Evolutionary conservation across 2,888 invertebrate species (phyloP), one percentile per base, ranked within the genome.

Genomic region (Emmelina monodactyla): DNA sequence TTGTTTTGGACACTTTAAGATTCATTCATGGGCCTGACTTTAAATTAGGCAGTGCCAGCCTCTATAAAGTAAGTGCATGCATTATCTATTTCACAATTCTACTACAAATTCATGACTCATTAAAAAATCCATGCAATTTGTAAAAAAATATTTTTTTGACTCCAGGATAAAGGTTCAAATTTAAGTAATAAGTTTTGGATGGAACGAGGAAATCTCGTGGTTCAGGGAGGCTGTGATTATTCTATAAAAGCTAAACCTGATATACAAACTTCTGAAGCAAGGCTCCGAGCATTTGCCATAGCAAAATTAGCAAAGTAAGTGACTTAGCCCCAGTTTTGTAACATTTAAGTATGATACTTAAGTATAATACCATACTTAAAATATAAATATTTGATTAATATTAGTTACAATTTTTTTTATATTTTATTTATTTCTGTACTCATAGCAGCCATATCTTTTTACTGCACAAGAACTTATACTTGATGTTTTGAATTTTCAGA

Each of bases 101-200:
- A n/a, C n/a, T n/a, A n/a, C n/a, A n/a, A n/a, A n/a, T n/a, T n/a
- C n/a, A n/a, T n/a, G n/a, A n/a, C n/a, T n/a, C n/a, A n/a, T n/a
- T n/a, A n/a, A n/a, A n/a, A n/a, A n/a, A n/a, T n/a, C 19, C 19
- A 19, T 6, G 19, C 19, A 6, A 19, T 19, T 44, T 16, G 16
- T 19, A 28, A 12, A 13, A 10, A 10, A 22, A 25, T 33, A 12
- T 31, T 70, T 71, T 45, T 59, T 12, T 28, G 14, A 11, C 34
- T 83, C 44, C 58, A 84, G 71, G 88, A 91, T 58, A 86, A 86
- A 58, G 86, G 85, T 12, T 80, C 84, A 13, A 86, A 86, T 46
- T 76, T 91, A 22, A 82, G 83, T 28, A 87, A 87, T 45, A 84
- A 86, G 14, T 91, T 86, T 61, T 91, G 91, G 91, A 82, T 89